Evolutionary conservation across 2,797 vertebrate genomes (phyloP), one percentile per base, ranked within the genome.

Genomic region (Muscicapa comitata): DNA sequence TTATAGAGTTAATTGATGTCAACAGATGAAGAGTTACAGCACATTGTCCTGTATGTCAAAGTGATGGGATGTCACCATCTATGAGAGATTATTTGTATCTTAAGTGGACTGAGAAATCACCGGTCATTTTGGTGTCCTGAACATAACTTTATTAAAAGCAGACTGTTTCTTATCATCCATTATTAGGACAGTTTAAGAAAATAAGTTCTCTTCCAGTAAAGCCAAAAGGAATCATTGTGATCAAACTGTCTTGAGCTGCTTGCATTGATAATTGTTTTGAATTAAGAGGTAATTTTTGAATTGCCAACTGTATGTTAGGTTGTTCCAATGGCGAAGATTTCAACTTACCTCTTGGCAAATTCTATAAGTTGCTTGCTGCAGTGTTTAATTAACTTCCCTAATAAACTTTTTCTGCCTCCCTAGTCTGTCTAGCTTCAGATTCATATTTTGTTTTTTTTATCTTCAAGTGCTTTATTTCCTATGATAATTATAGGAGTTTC

Each of bases 1-100:
- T 63, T 40, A 5, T 24, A 14, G 37, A 28, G 45, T 17, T 63
- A n/a, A 37, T 24, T 21, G 14, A 17, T 20, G 19, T 48, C 4
- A 1, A 0, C 23, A 43, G 59, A 20, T 3, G 13, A 37, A 40
- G 14, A 17, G n/a, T 42, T 75, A 43, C n/a, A 4, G 15, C 33
- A 40, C 4, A 0, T 33, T 33, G 33, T 37, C 9, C 2, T 59
- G 25, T 19, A 2, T 35, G 42, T 0, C 33, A 6, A 25, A 45
- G 29, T 10, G 25, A 21, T 14, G 20, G 14, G 38, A 4, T 71
- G 18, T 42, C 71, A 31, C 26, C 6, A 17, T 31, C 29, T 58
- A 0, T 5, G 37, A 51, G n/a, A 75, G 6, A 28, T 65, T 40
- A 14, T 61, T 75, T 86, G 16, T n/a, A 10, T 80, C 25, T 82